Evolutionary conservation across 1,140 invertebrate species (phyloP).

Genomic region (Lethrus apterus): DNA sequence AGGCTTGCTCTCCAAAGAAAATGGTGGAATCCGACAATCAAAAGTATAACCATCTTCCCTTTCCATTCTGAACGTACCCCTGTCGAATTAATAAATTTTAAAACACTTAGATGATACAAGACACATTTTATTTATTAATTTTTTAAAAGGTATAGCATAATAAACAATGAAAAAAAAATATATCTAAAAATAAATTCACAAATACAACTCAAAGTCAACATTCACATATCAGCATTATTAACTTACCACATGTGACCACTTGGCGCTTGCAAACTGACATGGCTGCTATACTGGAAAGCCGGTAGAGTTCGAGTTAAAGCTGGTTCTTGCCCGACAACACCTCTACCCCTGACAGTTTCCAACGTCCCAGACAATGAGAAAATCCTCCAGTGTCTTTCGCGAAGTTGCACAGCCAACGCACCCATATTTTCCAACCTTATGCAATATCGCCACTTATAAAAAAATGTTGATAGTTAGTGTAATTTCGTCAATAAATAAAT

Average conservation of each 20-base stretch:
- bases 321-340: constrained; percentile 93
- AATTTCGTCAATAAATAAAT: constrained; percentile 1
- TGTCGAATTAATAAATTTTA: too few relatives aligned
- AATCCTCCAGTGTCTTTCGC: constrained; percentile 94
- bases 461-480: constrained; percentile 15
- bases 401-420: constrained; percentile 78
- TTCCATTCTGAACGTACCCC: constrained; percentile 95
- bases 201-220: too few relatives aligned
- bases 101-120: too few relatives aligned
- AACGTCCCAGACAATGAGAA: constrained; percentile 91
- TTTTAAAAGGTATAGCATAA: neutral
- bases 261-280: constrained; percentile 93
- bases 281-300: constrained; percentile 95
- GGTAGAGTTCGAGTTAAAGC: constrained; percentile 78
- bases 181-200: neutral
- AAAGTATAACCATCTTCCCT: constrained; percentile 92
- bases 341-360: constrained; percentile 88
- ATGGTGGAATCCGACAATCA: constrained; percentile 93
- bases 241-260: constrained; percentile 95
- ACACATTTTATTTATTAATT: too few relatives aligned
- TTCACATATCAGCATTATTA: neutral
- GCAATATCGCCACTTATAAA: constrained; percentile 87
- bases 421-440: constrained; percentile 93
- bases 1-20: constrained; percentile 88
- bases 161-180: neutral